Conservation (phyloP, 2,888 invertebrate species). For the Cantharis flavilabris region DNA sequence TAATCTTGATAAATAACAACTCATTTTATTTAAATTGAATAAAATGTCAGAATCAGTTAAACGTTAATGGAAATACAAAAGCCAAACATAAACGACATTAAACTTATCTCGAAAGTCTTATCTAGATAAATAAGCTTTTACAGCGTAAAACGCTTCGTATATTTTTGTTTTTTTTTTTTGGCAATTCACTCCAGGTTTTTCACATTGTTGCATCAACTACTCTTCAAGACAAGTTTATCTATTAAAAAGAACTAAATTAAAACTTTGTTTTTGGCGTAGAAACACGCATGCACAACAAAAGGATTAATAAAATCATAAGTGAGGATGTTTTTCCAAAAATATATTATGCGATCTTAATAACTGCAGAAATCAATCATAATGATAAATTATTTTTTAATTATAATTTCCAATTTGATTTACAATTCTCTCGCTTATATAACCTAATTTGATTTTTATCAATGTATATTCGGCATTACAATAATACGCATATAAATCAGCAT, state of each 20-base stretch:
- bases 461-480: neutral
- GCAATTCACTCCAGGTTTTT: neutral
- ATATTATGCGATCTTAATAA: neutral
- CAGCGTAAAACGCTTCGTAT: constrained; percentile 6
- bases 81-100: constrained; percentile 13
- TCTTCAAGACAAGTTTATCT: neutral
- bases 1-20: constrained; percentile 7
- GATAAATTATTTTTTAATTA: constrained; percentile 11
- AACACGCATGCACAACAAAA: neutral
- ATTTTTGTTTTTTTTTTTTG: neutral
- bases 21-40: constrained; percentile 5
- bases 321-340: too few relatives aligned
- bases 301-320: neutral
- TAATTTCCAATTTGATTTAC: constrained; percentile 5
- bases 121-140: constrained; percentile 11
- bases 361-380: constrained; percentile 9
- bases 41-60: constrained; percentile 15
- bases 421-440: neutral
- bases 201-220: neutral
- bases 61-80: constrained; percentile 13
- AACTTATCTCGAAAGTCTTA: constrained; percentile 15
- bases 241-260: neutral
- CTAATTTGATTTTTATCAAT: neutral
- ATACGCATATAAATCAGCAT: constrained; percentile 2
- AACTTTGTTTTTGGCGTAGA: neutral